These are phyloP conservation scores for Miniopterus natalensis DNA, from an alignment of 2,113 vertebrate species.

Conservation along the genomic window DNA sequence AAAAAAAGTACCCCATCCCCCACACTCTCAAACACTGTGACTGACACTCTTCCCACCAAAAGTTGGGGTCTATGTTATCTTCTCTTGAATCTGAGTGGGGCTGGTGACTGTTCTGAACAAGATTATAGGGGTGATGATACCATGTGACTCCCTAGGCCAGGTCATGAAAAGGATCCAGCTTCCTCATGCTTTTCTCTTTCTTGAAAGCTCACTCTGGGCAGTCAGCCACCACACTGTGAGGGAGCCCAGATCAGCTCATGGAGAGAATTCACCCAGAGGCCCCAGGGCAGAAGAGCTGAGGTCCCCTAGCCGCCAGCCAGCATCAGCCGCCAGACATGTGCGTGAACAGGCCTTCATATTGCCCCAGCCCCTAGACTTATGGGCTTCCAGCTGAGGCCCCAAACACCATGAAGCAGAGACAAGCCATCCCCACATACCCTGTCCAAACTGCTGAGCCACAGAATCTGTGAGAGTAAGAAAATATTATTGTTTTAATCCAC, in stretches of 20 bases:
- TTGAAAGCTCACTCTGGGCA: not conserved
- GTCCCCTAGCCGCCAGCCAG: not conserved
- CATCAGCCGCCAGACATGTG: not conserved
- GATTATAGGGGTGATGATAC: not conserved
- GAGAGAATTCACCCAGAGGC: not conserved
- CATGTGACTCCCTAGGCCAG: not conserved
- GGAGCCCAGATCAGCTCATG: conserved; percentile 3
- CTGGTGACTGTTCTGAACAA: not conserved
- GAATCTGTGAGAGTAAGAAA: not conserved
- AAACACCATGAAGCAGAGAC: not conserved
- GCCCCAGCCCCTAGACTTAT: not conserved
- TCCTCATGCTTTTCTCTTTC: not conserved
- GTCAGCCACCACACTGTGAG: not conserved
- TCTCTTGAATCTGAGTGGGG: not conserved
- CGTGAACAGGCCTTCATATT: not conserved
- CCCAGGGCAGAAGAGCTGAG: not conserved
- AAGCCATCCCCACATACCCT: not conserved
- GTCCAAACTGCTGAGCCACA: conserved; percentile 20
- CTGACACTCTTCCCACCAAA: not conserved
- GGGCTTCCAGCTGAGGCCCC: not conserved
- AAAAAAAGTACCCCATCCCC: not conserved
- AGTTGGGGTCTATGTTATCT: not conserved
- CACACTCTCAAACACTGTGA: not conserved
- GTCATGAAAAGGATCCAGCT: conserved; percentile 4
- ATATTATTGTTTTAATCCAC: not conserved